phyloP scores from a whole-genome alignment of 2,888 invertebrate species.

The Beris morrisii region DNA sequence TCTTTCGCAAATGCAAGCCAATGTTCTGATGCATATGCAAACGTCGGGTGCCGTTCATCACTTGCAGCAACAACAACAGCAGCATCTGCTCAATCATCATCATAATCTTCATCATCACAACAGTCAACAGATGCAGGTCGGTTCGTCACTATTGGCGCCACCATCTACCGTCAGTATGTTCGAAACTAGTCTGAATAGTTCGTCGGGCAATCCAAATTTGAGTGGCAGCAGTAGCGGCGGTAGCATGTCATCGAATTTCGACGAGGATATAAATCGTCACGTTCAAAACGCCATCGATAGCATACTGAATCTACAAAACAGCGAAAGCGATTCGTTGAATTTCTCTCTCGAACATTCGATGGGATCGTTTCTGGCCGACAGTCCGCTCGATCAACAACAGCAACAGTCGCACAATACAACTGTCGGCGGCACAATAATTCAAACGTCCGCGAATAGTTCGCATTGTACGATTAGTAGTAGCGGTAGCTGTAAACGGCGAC shows the following conservation, averaged over 20 bases:
- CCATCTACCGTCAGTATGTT: conserved; percentile 2
- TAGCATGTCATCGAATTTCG: conserved; percentile 52
- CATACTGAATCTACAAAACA: conserved; percentile 69
- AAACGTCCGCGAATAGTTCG: conserved; percentile 10
- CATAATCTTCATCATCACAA: conserved; percentile 48
- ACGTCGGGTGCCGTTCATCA: conserved; percentile 17
- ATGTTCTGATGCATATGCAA: conserved; percentile 35
- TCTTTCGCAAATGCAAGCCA: conserved; percentile 33
- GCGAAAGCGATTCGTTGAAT: conserved; percentile 56
- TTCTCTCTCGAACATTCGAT: conserved; percentile 53
- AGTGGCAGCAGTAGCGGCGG: conserved; percentile 41
- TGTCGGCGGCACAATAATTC: conserved; percentile 34
- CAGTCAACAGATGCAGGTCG: conserved; percentile 41
- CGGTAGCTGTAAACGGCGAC: conserved; percentile 38
- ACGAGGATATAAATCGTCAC: conserved; percentile 73
- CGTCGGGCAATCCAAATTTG: conserved; percentile 35
- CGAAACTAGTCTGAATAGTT: conserved; percentile 16
- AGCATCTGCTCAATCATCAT: conserved; percentile 41
- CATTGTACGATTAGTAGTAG: conserved; percentile 4
- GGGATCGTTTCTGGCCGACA: conserved; percentile 54
- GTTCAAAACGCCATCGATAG: conserved; percentile 81
- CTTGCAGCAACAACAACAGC: conserved; percentile 29
- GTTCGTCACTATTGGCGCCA: conserved; percentile 6
- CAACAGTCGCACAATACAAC: conserved; percentile 29
- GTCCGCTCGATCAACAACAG: conserved; percentile 46